Conservation (phyloP, 2,113 vertebrate species). For the Numida meleagris region DNA sequence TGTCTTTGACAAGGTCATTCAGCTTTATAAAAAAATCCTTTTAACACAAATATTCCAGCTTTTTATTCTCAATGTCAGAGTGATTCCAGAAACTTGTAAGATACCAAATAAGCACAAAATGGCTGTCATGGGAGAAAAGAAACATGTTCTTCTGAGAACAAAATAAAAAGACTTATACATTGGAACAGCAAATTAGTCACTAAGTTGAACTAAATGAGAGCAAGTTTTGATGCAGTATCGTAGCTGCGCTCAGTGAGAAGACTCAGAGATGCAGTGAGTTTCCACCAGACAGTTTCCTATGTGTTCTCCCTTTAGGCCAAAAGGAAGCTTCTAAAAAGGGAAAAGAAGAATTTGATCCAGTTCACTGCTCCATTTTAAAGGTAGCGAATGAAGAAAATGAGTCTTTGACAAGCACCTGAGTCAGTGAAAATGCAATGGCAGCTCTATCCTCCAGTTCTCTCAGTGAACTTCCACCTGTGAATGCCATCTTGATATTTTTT, state of each 20-base stretch:
- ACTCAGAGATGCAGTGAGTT: background rate
- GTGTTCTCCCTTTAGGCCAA: background rate
- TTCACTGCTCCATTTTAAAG: background rate
- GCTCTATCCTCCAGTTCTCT: background rate
- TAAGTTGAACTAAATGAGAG: background rate
- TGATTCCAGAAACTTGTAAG: background rate
- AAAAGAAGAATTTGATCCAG: background rate
- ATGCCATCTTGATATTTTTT: background rate
- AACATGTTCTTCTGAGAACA: background rate
- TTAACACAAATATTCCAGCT: background rate
- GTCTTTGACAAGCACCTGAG: background rate
- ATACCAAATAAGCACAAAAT: background rate
- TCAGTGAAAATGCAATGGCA: background rate
- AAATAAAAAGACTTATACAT: background rate
- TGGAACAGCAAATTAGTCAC: background rate
- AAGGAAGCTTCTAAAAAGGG: background rate
- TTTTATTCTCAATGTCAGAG: background rate
- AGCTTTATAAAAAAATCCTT: background rate
- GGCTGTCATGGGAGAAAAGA: background rate
- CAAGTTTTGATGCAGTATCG: background rate
- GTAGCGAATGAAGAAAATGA: background rate
- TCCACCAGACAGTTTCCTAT: background rate
- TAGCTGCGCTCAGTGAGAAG: background rate
- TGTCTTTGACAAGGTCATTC: background rate
- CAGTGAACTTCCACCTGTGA: background rate